Evolutionary conservation across 1,140 invertebrate species (phyloP), one percentile per base, ranked within the genome.

Genomic region (Pseudomyrmex sp.): DNA sequence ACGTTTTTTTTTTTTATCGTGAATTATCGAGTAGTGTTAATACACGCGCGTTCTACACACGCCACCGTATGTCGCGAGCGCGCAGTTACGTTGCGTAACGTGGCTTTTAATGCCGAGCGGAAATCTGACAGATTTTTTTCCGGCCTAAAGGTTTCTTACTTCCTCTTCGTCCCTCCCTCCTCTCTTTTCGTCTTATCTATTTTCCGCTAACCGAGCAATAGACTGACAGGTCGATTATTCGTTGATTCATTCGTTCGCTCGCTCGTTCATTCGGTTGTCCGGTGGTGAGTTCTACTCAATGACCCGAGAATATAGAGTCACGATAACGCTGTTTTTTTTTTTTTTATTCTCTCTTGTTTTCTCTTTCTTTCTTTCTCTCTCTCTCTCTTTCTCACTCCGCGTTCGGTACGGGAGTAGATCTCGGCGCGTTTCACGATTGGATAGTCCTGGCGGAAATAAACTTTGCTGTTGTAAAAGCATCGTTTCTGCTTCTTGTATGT

Each of bases 51-150:
- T 58, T 44, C 13, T 35, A 26, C 56, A 26, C 20, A 63, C 85
- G 70, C 44, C 52, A 35, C 23, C 35, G 10, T 12, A 44, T 2
- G 12, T 54, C 35, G 54, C 35, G 54, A 82, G 74, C 65, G 46
- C 26, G 74, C 48, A 63, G 26, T n/a, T 13, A 13, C 58, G 87
- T 92, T 92, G 91, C 91, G 89, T 89, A 92, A 93, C 87, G 87
- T 87, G 92, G 89, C 85, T 91, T 90, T 84, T 88, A 88, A 89
- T 89, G 83, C 74, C 85, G 85, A 89, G 88, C 92, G 92, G 92
- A 93, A 92, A 93, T 92, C 92, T 91, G 92, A 91, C 88, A 89
- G 85, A 93, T 92, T 93, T 90, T 93, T 92, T 35, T 35, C 92
- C 87, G 84, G 87, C 85, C 89, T 89, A 86, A 69, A 79, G 86